Base-by-base conservation (phyloP, 1,140 invertebrate species). In the Tyrophagus putrescentiae region DNA sequence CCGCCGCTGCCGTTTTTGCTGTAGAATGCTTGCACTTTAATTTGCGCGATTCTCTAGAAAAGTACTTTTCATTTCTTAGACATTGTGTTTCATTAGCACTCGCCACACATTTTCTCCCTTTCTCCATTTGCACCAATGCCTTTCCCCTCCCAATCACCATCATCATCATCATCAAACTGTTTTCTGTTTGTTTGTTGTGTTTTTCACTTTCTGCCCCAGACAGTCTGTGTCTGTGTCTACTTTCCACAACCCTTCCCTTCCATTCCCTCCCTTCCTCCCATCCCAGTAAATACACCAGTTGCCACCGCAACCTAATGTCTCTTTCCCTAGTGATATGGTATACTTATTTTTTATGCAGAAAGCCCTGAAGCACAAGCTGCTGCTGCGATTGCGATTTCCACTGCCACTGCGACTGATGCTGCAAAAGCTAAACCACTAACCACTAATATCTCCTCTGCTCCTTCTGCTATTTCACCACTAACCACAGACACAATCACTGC, bases 261-360 rank as follows among this genome's bases (percentile, higher is more conserved):
- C 45, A 48, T 48, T 18, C 45, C 23, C 18, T 48, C n/a, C 45
- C 23, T 48, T 18, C 45, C 13, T 39, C 13, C 36, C 36, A 39
- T 39, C 36, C 13, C 36, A n/a, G n/a, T 42, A 5, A 21, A 42
- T 42, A 3, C 18, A 42, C 6, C 4, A 42, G 4, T 23, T n/a
- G 25, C 41, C 41, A 42, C 18, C 25, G 18, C 6, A 42, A 42
- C 48, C 25, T 27, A 54, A 54, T 31, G 13, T 32, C 28, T 54
- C 25, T 54, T 54, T 54, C 52, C 32, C n/a, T 42, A 57, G 56
- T 57, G 33, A 57, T 57, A 57, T 57, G 56, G 56, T 57, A 42
- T 57, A 57, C 56, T 57, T 57, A 57, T 57, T 57, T 42, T 57
- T 57, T 57, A 57, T 57, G n/a, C 56, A 57, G 56, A 57, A 57